Percentiles rank a stretch among this genome's conserved stretches.
These are phyloP conservation scores for Dromiciops gliroides DNA, from an alignment of 2,113 vertebrate species.

Conservation along the genomic window DNA sequence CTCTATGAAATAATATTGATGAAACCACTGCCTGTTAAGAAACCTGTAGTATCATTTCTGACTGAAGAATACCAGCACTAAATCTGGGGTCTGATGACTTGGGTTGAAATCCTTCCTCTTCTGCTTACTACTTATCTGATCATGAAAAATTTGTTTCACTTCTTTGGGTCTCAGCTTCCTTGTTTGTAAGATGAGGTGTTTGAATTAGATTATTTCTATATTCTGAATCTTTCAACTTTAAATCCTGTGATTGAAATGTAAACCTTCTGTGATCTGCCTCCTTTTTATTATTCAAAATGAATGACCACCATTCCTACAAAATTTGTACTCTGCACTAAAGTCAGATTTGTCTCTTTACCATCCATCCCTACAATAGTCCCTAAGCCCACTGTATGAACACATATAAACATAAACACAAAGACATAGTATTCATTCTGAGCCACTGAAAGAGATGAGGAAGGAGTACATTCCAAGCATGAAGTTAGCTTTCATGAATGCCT, in stretches of 20 bases:
- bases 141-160: not conserved
- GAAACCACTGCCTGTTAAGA: not conserved
- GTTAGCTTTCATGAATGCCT: not conserved
- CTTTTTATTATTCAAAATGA: not conserved
- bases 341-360: not conserved
- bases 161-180: not conserved
- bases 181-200: not conserved
- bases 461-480: not conserved
- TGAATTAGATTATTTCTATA: not conserved
- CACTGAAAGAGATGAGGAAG: not conserved
- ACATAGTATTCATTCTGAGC: not conserved
- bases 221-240: not conserved
- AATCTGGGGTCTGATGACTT: not conserved
- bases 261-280: not conserved
- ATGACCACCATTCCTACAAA: not conserved
- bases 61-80: not conserved
- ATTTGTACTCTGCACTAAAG: not conserved
- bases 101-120: not conserved
- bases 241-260: not conserved
- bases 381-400: not conserved
- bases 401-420: not conserved
- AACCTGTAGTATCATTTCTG: not conserved
- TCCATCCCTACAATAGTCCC: not conserved
- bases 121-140: not conserved
- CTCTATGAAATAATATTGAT: not conserved